Evolutionary conservation across 2,797 vertebrate genomes (phyloP).

Genomic region (Myotis pilosus): DNA sequence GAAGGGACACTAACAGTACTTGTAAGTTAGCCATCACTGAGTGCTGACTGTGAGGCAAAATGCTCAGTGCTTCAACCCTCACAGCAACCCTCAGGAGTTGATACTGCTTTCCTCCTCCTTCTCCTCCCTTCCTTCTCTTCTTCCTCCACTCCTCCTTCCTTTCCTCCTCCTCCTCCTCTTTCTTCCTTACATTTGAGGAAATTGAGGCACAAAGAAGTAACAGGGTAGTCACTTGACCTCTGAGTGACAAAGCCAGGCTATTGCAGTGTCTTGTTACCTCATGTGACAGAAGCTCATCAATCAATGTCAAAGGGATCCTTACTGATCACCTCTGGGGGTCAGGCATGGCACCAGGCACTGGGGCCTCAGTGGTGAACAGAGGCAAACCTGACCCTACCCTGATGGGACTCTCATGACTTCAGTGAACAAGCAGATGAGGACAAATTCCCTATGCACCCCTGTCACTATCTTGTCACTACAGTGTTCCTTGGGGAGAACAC

Average conservation of each 20-base stretch:
- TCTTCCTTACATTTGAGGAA: not conserved
- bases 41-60: not conserved
- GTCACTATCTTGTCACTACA: not conserved
- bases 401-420: fast-evolving
- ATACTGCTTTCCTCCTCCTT: not conserved
- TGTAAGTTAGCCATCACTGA: not conserved
- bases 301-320: not conserved
- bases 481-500: not conserved
- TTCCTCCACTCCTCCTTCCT: too few species aligned
- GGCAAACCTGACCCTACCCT: not conserved
- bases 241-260: not conserved
- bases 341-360: not conserved
- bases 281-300: not conserved
- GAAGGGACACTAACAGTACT: not conserved
- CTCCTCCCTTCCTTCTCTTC: not conserved
- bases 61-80: not conserved
- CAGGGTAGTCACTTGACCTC: not conserved
- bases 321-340: not conserved
- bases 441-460: fast-evolving
- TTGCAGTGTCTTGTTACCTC: not conserved
- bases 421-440: not conserved
- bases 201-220: not conserved
- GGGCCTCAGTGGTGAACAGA: not conserved
- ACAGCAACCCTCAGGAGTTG: not conserved
- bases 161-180: not conserved